Evolutionary conservation across 2,113 vertebrate genomes (phyloP).

Genomic region (Psittacus erithacus): DNA sequence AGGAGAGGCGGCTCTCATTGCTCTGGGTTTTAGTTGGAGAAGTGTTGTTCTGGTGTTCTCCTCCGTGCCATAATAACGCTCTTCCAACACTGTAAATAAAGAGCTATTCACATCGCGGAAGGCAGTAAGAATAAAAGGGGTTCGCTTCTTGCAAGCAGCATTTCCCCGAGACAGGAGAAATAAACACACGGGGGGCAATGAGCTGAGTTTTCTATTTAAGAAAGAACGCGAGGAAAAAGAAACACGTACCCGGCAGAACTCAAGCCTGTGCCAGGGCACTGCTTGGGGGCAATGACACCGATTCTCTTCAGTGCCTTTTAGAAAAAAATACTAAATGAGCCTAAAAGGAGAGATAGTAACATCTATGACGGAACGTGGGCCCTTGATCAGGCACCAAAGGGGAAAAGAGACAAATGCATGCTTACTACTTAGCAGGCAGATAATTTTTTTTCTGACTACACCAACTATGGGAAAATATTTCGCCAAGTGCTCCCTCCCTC

Average conservation of each 20-base stretch:
- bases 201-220: not conserved
- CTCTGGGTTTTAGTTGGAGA: conserved; percentile 57
- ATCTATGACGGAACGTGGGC: conserved; percentile 32
- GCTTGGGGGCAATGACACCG: conserved; percentile 12
- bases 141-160: conserved; percentile 20
- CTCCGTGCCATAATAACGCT: conserved; percentile 65
- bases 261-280: not conserved
- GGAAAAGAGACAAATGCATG: conserved; percentile 38
- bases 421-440: conserved; percentile 48
- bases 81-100: conserved; percentile 76
- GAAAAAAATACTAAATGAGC: conserved; percentile 54
- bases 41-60: conserved; percentile 50
- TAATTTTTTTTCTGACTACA: conserved; percentile 19
- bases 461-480: conserved; percentile 63
- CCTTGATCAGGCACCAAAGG: conserved; percentile 57
- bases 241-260: not conserved
- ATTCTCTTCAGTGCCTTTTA: conserved; percentile 23
- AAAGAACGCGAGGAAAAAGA: not conserved
- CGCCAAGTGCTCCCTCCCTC: conserved; percentile 33
- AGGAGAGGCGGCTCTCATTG: conserved; percentile 29
- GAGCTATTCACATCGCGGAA: conserved; percentile 57
- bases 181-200: not conserved
- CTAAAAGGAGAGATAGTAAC: conserved; percentile 44
- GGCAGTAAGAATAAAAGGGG: conserved; percentile 64
- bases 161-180: conserved; percentile 9